Base-by-base conservation (phyloP, 2,113 vertebrate genomes). In the Condylura cristata region DNA sequence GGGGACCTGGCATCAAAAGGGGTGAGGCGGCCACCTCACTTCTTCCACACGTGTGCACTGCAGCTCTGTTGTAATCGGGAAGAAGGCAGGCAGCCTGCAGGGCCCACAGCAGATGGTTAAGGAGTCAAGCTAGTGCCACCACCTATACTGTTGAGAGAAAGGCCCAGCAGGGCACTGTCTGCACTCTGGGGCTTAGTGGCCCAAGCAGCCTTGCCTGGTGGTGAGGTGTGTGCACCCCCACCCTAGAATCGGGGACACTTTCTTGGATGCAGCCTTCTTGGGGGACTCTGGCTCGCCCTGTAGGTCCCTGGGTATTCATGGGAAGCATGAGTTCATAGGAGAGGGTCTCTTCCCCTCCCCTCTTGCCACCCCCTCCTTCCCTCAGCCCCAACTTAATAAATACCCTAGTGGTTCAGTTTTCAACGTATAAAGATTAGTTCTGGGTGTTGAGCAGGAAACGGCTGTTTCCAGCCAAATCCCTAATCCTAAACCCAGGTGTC, bases 401-500 rank as follows among this genome's bases (percentile, higher is more conserved):
- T n/a, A 80, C 58, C 39, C 70, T 28, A 65, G 28, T 5, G 12
- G 80, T 63, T 95, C 90, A 37, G 86, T 66, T 95, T 97, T 94
- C 95, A 85, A 48, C 28, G 51, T 81, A 81, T 81, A 81, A 34
- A 76, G 65, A 78, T 97, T 63, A 71, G 51, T 95, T 95, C 93
- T 68, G 66, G 34, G 41, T 78, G 18, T 72, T 91, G 89, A 83
- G 46, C 39, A 89, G 86, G 60, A 91, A 86, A 56, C 71, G 93
- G 41, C 74, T 96, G 61, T 86, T 91, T 96, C 86, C 80, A 70
- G 48, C 30, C 65, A 76, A 12, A 46, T 63, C 46, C 26, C 46
- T 96, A 89, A 93, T 76, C 86, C 86, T 60, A n/a, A 74, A 78
- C 34, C 66, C 93, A 95, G 61, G 74, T 87, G 63, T 93, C n/a